Percentiles rank a stretch among this genome's conserved stretches.
These are phyloP conservation scores for Nycticorax nycticorax DNA, from an alignment of 2,113 vertebrate species.

Conservation along the genomic window DNA sequence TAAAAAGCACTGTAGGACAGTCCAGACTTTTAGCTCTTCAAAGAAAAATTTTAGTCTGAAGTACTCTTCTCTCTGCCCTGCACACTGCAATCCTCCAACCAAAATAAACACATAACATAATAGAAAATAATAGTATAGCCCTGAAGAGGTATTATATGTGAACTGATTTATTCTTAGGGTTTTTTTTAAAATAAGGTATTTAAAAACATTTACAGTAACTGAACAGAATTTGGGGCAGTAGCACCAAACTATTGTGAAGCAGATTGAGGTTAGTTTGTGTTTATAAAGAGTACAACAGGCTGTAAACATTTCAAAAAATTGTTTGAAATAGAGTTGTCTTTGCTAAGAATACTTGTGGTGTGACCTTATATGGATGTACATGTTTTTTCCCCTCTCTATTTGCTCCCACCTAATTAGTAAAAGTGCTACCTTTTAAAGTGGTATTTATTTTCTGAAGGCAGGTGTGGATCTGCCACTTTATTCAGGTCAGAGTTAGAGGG, in stretches of 20 bases:
- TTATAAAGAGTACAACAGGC: background rate
- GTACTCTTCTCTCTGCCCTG: background rate
- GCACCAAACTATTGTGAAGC: background rate
- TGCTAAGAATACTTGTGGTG: background rate
- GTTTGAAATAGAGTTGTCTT: background rate
- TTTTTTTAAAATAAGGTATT: background rate
- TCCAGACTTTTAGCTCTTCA: background rate
- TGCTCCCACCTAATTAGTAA: background rate
- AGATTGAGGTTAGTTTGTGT: background rate
- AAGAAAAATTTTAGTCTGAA: background rate
- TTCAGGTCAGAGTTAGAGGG: background rate
- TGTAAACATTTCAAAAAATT: background rate
- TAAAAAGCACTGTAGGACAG: background rate
- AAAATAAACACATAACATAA: background rate
- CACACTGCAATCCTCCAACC: background rate
- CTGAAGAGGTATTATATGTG: background rate
- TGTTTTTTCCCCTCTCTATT: rapidly evolving
- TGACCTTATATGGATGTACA: background rate
- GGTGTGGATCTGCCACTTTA: background rate
- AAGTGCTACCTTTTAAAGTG: background rate
- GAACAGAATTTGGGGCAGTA: background rate
- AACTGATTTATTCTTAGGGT: background rate
- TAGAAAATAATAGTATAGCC: background rate
- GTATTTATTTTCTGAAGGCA: background rate
- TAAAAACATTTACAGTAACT: background rate